Evolutionary conservation across 2,113 vertebrate species (phyloP), one percentile per base, ranked within the genome.

Genomic region (Forbesichthys agassizii): DNA sequence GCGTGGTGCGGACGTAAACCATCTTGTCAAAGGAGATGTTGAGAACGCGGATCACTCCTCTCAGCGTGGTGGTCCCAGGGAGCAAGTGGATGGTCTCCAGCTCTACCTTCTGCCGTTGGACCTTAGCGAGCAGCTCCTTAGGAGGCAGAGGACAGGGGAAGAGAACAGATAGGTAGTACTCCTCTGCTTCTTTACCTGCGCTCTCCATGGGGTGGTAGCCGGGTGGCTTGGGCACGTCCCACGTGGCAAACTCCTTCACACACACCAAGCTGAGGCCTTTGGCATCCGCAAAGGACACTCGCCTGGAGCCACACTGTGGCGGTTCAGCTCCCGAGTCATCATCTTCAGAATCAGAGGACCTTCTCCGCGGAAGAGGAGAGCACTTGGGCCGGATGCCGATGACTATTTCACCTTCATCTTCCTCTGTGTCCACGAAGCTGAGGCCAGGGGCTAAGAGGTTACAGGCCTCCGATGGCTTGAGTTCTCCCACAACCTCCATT

Each of bases 281-380:
- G 36, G 91, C 89, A 62, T 99, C 98, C 8, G 97, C 98, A 78
- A 99, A 99, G 4, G 96, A 99, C 82, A 99, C 98, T 79, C 94
- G 95, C 75, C 98, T 94, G 66, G 86, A 86, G 71, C 81, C 86
- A 14, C 56, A 84, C 4, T 52, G 68, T 0, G 84, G 86, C 1
- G 77, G 82, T 55, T 86, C 84, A 1, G 79, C 71, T 1, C 86
- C 90, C 0, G 66, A 89, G 20, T 93, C 92, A 33, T 93, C 92
- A 10, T 92, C 91, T 0, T 88, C 85, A 1, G 56, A 67, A 3
- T 13, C 13, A 0, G 88, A 91, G 74, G 73, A 84, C 68, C 72
- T 90, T 82, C 90, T 88, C 76, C 90, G 77, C 0, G 90, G 92
- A 1, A 81, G 78, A 5, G 92, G 92, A 5, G 92, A 93, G 11